Percentiles rank a stretch among this genome's conserved stretches.
phyloP scores from a whole-genome alignment of 2,113 vertebrate species.

The Phodopus roborovskii region DNA sequence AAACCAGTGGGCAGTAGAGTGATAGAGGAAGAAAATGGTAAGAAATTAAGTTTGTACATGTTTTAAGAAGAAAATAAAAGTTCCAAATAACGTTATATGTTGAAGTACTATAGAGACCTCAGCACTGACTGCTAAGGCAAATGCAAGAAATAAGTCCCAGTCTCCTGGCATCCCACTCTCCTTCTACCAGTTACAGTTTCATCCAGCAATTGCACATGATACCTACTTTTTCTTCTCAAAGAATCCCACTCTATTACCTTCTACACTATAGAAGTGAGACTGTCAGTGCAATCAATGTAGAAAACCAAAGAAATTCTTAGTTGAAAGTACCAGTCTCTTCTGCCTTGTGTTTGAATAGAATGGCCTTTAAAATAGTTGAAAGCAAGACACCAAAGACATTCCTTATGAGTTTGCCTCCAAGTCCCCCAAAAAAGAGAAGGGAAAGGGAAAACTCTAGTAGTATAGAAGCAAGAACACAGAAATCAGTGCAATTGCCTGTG shows the following conservation, averaged over 20 bases:
- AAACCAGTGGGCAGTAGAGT: not conserved
- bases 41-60: not conserved
- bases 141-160: not conserved
- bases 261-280: not conserved
- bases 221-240: not conserved
- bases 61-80: not conserved
- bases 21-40: not conserved
- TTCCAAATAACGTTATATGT: not conserved
- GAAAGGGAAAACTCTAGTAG: not conserved
- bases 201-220: not conserved
- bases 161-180: rapidly evolving
- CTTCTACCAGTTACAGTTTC: not conserved
- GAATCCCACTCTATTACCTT: not conserved
- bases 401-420: not conserved
- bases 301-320: not conserved
- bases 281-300: not conserved
- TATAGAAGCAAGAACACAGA: not conserved
- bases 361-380: not conserved
- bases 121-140: not conserved
- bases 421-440: not conserved
- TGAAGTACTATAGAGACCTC: not conserved
- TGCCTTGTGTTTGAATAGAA: not conserved
- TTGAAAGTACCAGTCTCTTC: not conserved
- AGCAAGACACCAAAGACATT: not conserved
- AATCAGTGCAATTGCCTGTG: not conserved